Conservation (phyloP, 2,888 invertebrate species). For the Tetragonisca angustula region DNA sequence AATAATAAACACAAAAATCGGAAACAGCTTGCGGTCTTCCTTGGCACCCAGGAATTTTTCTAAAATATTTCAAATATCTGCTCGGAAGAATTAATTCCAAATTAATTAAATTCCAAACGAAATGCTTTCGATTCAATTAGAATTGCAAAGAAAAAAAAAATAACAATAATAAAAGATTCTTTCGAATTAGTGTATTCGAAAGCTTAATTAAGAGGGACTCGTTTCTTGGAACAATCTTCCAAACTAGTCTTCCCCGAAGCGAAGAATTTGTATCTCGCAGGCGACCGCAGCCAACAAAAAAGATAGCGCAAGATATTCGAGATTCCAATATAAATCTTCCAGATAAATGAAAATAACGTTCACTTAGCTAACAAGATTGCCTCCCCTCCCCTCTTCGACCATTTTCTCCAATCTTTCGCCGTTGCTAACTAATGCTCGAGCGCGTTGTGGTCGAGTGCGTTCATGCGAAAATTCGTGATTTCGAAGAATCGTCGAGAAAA, state of each 20-base stretch:
- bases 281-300: neutral
- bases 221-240: neutral
- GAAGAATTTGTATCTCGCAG: neutral
- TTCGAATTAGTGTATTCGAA: neutral
- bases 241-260: neutral
- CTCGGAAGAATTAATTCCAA: too few relatives aligned
- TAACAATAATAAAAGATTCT: neutral
- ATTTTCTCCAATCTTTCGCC: neutral
- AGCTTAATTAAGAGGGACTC: neutral
- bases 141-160: too few relatives aligned
- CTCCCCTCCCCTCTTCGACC: too few relatives aligned
- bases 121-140: too few relatives aligned
- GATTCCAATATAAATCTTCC: neutral
- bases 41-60: too few relatives aligned
- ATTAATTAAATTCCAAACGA: too few relatives aligned
- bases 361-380: constrained; percentile 1
- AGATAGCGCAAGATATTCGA: neutral
- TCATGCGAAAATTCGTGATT: constrained; percentile 27
- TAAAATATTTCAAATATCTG: too few relatives aligned
- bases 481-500: constrained; percentile 15
- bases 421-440: neutral
- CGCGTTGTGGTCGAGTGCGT: too few relatives aligned
- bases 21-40: too few relatives aligned
- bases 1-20: too few relatives aligned
- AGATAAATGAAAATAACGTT: constrained; percentile 31